These are phyloP conservation scores for Upupa epops DNA, from an alignment of 2,113 vertebrate species.

Conservation along the genomic window DNA sequence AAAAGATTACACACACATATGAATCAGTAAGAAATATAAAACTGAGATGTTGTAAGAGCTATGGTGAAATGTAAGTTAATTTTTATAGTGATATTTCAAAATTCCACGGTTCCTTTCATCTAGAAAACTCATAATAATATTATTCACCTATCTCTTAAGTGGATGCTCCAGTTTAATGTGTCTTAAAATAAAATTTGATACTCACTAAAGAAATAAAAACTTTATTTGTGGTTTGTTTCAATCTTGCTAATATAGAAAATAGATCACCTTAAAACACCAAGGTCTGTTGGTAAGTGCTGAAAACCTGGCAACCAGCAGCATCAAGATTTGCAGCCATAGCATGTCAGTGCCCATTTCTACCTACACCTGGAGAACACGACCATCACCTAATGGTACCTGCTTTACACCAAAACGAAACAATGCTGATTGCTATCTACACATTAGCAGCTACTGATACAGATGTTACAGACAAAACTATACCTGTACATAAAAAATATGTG, in stretches of 20 bases:
- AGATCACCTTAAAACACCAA: background rate
- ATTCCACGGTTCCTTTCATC: background rate
- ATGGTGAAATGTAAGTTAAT: background rate
- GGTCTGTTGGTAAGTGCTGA: background rate
- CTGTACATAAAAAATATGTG: background rate
- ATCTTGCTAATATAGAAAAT: background rate
- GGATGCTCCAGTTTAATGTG: background rate
- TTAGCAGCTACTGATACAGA: background rate
- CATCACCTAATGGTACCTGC: background rate
- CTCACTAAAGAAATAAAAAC: too few species aligned
- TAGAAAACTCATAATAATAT: background rate
- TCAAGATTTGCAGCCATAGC: accelerated
- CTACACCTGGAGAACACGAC: accelerated
- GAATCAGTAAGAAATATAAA: background rate
- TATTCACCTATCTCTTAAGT: background rate
- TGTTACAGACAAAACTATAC: background rate
- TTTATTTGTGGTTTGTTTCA: background rate
- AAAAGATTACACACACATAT: background rate
- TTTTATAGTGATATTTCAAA: background rate
- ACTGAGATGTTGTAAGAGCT: background rate
- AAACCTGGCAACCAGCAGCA: background rate
- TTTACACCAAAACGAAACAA: background rate
- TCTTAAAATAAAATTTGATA: too few species aligned
- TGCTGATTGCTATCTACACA: background rate
- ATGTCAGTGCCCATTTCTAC: background rate